Evolutionary conservation across 2,888 invertebrate species (phyloP), one percentile per base, ranked within the genome.

Genomic region (Ennomos erosarius): DNA sequence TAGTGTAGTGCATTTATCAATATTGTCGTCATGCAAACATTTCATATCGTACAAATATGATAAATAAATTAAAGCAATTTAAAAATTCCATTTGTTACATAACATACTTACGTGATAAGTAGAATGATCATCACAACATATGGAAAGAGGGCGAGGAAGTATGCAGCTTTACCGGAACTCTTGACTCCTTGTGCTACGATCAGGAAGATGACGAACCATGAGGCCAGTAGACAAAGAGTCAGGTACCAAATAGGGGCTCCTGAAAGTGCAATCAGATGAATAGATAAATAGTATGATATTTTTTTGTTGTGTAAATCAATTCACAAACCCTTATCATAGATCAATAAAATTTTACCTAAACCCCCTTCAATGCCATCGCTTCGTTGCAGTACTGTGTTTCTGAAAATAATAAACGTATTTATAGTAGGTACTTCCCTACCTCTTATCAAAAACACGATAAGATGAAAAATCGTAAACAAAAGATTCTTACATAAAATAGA

Each of bases 131-230:
- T 94, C 50, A 98, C 95, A 6, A 96, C 93, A 75, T 97, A 97
- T 0, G 97, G 97, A 80, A 97, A 97, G 2, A 98, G 83, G 0
- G 98, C 98, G n/a, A 98, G 95, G 83, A 98, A 97, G 84, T 98
- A 98, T 0, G 98, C 95, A 0, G 95, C 96, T 83, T 96, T 97
- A 45, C 97, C 97, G 0, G 96, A 95, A 74, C 96, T 96, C 81
- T 95, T 95, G 0, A 97, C 96, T 9, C 96, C 96, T 64, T 93
- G 94, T 11, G 95, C 92, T 45, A 96, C 94, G 52, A 96, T 95
- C 8, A 94, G 69, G 75, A 95, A 96, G 38, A 96, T 94, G 1
- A 94, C 79, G 4, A 94, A 50, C 97, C 97, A 97, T 0, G 96
- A 93, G 1, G 89, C 88, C 1, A 96, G 80, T 6, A 97, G 87